A percentile compares a stretch with the other conserved stretches of the same genome.
Evolutionary conservation across 2,797 vertebrate species (phyloP).

Genomic region (Miichthys miiuy): DNA sequence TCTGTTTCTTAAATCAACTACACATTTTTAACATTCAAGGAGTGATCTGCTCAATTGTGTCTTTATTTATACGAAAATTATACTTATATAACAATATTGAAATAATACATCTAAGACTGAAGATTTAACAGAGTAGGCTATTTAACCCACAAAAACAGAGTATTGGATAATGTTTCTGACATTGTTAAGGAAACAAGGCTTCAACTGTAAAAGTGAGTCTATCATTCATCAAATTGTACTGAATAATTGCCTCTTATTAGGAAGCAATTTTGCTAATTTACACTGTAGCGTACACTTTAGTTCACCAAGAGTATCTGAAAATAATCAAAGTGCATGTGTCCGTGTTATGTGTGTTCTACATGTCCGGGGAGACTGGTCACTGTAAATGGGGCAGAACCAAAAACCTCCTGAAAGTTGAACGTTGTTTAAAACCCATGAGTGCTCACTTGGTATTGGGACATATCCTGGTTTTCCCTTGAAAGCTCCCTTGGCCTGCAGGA

Average conservation of each 20-base stretch:
- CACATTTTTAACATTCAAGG: not conserved
- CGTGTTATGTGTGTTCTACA: slow-evolving; percentile 37
- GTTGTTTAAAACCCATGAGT: slow-evolving; percentile 61
- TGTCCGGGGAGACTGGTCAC: slow-evolving; percentile 11
- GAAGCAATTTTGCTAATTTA: slow-evolving; percentile 49
- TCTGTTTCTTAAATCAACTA: not conserved
- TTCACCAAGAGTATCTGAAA: slow-evolving; percentile 40
- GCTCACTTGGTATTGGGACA: slow-evolving; percentile 63
- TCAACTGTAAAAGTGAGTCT: slow-evolving; percentile 15
- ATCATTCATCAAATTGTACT: slow-evolving; percentile 32
- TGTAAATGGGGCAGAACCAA: slow-evolving; percentile 62
- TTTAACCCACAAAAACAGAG: not conserved
- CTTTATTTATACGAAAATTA: not conserved
- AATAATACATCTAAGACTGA: not conserved
- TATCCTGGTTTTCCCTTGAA: slow-evolving; percentile 66
- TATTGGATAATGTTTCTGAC: slow-evolving; percentile 13
- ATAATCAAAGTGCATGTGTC: slow-evolving; percentile 38
- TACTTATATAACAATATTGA: not conserved
- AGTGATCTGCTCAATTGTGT: not conserved
- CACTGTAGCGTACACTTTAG: slow-evolving; percentile 12
- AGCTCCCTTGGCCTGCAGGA: slow-evolving; percentile 52
- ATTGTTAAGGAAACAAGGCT: slow-evolving; percentile 23
- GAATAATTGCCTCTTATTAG: slow-evolving; percentile 51
- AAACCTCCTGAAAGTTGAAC: slow-evolving; percentile 65
- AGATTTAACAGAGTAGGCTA: no score